A percentile compares a stretch with the other conserved stretches of the same genome.
These are phyloP conservation scores for Empis livida DNA, from an alignment of 2,888 invertebrate species.

Conservation along the genomic window DNA sequence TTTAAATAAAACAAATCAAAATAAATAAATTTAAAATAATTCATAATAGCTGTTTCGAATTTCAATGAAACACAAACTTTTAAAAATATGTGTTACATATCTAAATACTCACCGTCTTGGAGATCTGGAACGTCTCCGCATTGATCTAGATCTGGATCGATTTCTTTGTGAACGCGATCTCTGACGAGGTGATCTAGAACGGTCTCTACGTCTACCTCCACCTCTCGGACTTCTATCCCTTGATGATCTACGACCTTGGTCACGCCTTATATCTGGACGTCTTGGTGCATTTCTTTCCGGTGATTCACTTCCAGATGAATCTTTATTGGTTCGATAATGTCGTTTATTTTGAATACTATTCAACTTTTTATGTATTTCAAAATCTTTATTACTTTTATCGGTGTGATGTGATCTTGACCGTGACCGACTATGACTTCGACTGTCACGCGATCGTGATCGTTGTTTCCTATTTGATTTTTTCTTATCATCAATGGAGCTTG, in stretches of 20 bases:
- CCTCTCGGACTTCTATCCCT: conserved; percentile 19
- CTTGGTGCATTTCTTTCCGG: conserved; percentile 22
- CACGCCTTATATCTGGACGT: conserved; percentile 16
- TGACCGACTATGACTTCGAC: conserved; percentile 3
- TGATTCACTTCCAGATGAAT: conserved; percentile 52
- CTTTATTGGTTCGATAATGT: conserved; percentile 76
- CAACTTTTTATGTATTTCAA: conserved; percentile 63
- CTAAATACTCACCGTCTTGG: conserved; percentile 30
- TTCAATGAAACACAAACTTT: not conserved
- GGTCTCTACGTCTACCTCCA: conserved; percentile 14
- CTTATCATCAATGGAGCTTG: conserved; percentile 22
- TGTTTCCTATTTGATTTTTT: conserved; percentile 13
- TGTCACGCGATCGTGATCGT: conserved; percentile 1
- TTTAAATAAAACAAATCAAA: not conserved
- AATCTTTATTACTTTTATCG: conserved; percentile 31
- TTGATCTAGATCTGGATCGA: conserved; percentile 30
- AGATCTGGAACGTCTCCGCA: conserved; percentile 29
- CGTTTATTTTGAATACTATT: conserved; percentile 76
- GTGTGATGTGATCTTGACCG: not conserved
- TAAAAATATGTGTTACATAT: not conserved
- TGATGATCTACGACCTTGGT: conserved; percentile 18
- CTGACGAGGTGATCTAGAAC: conserved; percentile 27
- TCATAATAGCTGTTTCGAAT: not conserved
- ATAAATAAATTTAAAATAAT: not conserved
- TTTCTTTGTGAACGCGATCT: conserved; percentile 26